Base-by-base conservation (phyloP, 2,888 invertebrate genomes). In the Lycophotia porphyrea region DNA sequence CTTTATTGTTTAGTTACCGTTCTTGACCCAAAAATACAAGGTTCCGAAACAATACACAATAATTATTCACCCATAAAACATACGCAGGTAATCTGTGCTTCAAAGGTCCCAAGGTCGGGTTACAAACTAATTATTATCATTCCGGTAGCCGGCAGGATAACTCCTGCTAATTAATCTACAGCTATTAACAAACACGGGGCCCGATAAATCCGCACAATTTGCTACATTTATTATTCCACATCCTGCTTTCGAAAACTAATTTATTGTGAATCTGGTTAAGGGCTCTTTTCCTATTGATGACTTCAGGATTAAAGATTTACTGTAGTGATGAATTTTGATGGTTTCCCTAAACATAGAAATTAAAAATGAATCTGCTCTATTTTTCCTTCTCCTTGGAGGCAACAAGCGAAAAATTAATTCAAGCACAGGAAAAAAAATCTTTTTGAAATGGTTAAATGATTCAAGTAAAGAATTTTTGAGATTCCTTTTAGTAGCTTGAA, bases 121-220 rank as follows among this genome's bases (percentile, higher is more conserved):
- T 79, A 82, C 85, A 84, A 89, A 89, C 90, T 88, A 89, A 88
- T 89, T 89, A 89, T 89, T 89, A 87, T 87, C 90, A 87, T 83
- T 87, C 87, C 87, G 70, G 74, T 66, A 65, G 69, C 74, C 74
- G 52, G 78, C 68, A 85, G 78, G 87, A 83, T 87, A 85, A 79
- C 80, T 78, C 69, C 58, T 63, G 77, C 78, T 86, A 88, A 89
- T 88, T 88, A 89, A 89, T 89, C 89, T 88, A 89, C 88, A 71
- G 86, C 85, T 86, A 85, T 87, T 86, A 86, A 86, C 87, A 88
- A 87, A 87, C 86, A 80, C 80, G 78, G 78, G 77, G 66, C 74
- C 76, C 85, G 63, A 83, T 88, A 88, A 88, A 88, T 87, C 85
- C 81, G 68, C 70, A 78, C 85, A 83, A 87, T 87, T 87, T 80